Conservation (phyloP, 2,113 vertebrate species). For the Hemibagrus wyckioides region DNA sequence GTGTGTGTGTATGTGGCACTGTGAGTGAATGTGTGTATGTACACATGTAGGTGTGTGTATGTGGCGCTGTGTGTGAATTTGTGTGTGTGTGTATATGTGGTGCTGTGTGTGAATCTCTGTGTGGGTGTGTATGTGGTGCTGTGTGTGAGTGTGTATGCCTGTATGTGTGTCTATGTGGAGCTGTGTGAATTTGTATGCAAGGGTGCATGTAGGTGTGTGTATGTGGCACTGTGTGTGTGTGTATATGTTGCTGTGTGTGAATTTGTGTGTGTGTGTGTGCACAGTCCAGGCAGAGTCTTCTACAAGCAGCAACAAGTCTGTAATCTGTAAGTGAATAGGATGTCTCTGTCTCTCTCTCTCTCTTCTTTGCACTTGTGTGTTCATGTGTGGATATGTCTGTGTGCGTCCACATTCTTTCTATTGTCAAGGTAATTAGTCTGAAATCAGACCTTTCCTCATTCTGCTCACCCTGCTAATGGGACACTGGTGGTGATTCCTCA, state of each 20-base stretch:
- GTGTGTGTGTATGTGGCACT: constrained; percentile 12
- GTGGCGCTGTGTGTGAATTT: too few relatives aligned
- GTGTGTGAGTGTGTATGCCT: background rate
- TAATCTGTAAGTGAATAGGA: constrained; percentile 31
- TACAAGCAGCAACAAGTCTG: constrained; percentile 41
- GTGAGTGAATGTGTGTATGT: constrained; percentile 11
- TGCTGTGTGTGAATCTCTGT: too few relatives aligned
- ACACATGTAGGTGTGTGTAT: too few relatives aligned
- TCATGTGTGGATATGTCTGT: background rate
- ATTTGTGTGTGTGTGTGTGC: constrained; percentile 10
- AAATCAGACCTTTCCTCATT: constrained; percentile 16
- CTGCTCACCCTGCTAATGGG: background rate
- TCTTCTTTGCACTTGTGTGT: background rate
- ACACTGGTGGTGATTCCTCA: background rate
- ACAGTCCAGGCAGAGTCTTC: constrained; percentile 25
- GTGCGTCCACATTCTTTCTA: constrained; percentile 22
- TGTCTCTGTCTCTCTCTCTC: background rate
- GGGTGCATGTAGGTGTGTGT: background rate
- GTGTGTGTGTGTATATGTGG: too few relatives aligned
- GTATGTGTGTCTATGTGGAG: background rate
- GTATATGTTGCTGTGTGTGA: too few relatives aligned
- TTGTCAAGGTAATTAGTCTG: constrained; percentile 28
- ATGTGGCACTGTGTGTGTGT: constrained; percentile 1
- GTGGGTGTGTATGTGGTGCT: too few relatives aligned
- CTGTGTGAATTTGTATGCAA: background rate